A percentile compares a stretch with the other conserved stretches of the same genome.
Evolutionary conservation across 1,140 invertebrate species (phyloP).

Genomic region (Thaumetopoea pityocampa): DNA sequence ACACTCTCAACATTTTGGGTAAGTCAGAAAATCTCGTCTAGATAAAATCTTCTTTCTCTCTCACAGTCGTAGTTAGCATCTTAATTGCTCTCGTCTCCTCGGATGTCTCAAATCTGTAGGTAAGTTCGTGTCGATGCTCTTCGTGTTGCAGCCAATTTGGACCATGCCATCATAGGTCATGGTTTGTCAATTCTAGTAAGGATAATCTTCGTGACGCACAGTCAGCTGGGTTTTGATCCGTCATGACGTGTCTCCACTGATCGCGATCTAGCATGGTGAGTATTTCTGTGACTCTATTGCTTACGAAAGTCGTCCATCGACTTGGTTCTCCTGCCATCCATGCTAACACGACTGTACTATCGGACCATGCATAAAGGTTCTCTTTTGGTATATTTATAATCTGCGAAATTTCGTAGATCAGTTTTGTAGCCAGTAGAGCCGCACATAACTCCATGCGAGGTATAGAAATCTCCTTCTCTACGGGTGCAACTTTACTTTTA

Average conservation of each 20-base stretch:
- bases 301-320: constrained; percentile 3
- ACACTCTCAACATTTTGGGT: constrained; percentile 17
- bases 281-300: constrained; percentile 5
- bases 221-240: constrained; percentile 5
- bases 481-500: constrained; percentile 2
- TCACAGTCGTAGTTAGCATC: constrained; percentile 12
- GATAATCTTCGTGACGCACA: background rate
- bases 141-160: background rate
- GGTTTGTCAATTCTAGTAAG: background rate
- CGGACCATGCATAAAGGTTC: constrained; percentile 2
- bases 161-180: background rate
- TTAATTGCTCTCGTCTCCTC: background rate
- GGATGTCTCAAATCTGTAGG: too few relatives aligned
- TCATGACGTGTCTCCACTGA: background rate
- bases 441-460: background rate
- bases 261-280: background rate
- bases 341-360: constrained; percentile 5
- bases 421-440: background rate
- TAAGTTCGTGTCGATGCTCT: background rate
- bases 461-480: constrained; percentile 1
- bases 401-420: background rate
- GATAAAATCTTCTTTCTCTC: constrained; percentile 14
- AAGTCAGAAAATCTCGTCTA: constrained; percentile 24
- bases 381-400: background rate
- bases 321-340: constrained; percentile 6